Base-by-base conservation (phyloP, 1,140 invertebrate genomes). In the Callitettix versicolor region DNA sequence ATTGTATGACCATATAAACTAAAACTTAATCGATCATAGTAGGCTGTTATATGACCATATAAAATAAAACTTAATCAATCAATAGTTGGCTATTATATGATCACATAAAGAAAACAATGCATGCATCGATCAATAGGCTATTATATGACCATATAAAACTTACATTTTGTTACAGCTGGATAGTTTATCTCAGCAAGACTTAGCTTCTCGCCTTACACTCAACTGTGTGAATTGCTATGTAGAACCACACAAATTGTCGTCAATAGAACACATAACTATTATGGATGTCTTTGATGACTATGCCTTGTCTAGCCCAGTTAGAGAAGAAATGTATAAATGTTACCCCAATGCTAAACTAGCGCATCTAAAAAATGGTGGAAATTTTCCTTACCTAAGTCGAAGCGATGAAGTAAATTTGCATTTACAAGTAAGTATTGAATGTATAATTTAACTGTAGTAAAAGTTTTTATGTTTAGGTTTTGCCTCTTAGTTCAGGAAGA, bases 241-340 rank as follows among this genome's bases (percentile, higher is more conserved):
- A 7, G 80, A 91, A 64, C 85, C 88, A 33, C 82, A 88, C 53
- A 80, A 82, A 65, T 68, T 91, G 5, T 69, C 70, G 36, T 65
- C 79, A 44, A 64, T 92, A 22, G 38, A 61, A 43, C 78, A 81
- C 21, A 76, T 92, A 1, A 94, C 89, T 3, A 81, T 94, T 41
- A 80, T 94, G 65, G 89, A 94, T 72, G 91, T 94, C 1, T 94
- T 91, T 76, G 91, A 95, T 73, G 84, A 91, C 58, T 87, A 85
- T 69, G 91, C 91, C 3, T 68, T 94, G 26, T 88, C 86, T 53
- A 77, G 77, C 57, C 68, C 78, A 42, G 62, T 65, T 0, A 70
- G 84, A 57, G 88, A 92, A 65, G 86, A 91, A 62, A 72, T 92
- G 59, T 90, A 89, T 65, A 91, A 91, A 70, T 85, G 84, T 65